Percentiles rank a stretch among this genome's conserved stretches.
phyloP scores from a whole-genome alignment of 1,140 invertebrate genomes.

The Polypedilum pembai region DNA sequence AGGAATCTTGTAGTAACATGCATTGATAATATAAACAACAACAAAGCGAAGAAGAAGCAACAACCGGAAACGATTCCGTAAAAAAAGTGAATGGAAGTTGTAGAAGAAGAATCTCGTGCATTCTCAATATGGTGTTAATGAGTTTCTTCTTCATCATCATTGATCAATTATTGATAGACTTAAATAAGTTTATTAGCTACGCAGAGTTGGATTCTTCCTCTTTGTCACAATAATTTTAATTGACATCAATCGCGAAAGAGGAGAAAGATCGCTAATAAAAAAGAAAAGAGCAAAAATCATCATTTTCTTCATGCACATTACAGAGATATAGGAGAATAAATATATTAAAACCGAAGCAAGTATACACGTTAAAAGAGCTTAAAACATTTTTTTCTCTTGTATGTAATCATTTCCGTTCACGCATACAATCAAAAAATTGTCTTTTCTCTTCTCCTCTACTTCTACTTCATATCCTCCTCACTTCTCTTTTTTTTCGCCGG shows the following conservation, averaged over 20 bases:
- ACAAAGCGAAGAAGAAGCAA: conserved; percentile 5
- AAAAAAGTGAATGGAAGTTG: conserved; percentile 23
- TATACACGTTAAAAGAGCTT: conserved; percentile 23
- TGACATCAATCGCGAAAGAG: too few relatives aligned
- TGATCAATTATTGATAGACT: background rate
- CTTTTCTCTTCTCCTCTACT: background rate
- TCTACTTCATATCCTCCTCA: conserved; percentile 21
- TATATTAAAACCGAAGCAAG: conserved; percentile 24
- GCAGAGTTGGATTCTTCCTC: too few relatives aligned
- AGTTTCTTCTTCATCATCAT: conserved; percentile 8
- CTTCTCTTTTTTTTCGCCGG: background rate
- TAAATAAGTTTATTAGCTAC: background rate
- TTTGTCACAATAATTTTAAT: too few relatives aligned
- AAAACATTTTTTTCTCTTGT: background rate
- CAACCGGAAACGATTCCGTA: conserved; percentile 25
- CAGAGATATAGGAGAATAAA: background rate
- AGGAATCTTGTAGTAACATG: background rate
- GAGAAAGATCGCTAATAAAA: background rate
- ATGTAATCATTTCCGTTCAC: conserved; percentile 28
- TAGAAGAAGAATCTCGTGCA: conserved; percentile 20
- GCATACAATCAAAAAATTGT: background rate
- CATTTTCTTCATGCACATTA: background rate
- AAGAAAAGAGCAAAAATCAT: conserved; percentile 1
- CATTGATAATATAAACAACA: conserved; percentile 23
- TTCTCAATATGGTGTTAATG: conserved; percentile 26